Evolutionary conservation across 2,888 invertebrate genomes (phyloP), one percentile per base, ranked within the genome.

Genomic region (Liopterus haemorrhoidalis): DNA sequence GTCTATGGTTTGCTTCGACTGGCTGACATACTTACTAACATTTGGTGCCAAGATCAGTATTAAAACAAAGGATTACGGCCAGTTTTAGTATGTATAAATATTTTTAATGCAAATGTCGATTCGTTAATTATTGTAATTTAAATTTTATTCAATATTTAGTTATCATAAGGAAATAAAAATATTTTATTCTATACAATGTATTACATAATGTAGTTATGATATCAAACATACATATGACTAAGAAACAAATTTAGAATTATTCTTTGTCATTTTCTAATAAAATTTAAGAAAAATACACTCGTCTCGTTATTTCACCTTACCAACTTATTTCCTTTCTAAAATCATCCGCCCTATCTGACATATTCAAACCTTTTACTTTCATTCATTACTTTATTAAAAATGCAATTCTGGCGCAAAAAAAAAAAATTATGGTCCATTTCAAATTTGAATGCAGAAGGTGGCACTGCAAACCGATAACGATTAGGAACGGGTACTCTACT

Each of bases 191-290:
- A 65, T 64, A 63, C 65, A 66, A 62, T 66, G 63, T 60, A 62
- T 65, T 63, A 65, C 60, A 64, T 65, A 66, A 61, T 63, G 62
- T 63, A 63, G 62, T 61, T 66, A 66, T 48, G 44, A 44, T 66
- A 66, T 66, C 65, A 63, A 62, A 62, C 61, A 59, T 63, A 60
- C 59, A 59, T 62, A 62, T 59, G 57, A 58, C 63, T 65, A 66
- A 65, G 61, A 61, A 62, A 64, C 71, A 71, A 74, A 74, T 74
- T 76, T 78, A 78, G 77, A 76, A 74, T 75, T 78, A 77, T 77
- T 77, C 76, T 78, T 78, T 78, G 78, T 78, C 76, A 77, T 77
- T 78, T 78, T 78, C 75, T 77, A 78, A 77, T 78, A 78, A 78
- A 78, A 77, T 69, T 41, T 43, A 48, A 31, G 32, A 44, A 50